A percentile compares a stretch with the other conserved stretches of the same genome.
These are phyloP conservation scores for Alentia gelatinosa DNA, from an alignment of 2,888 invertebrate genomes.

Conservation along the genomic window DNA sequence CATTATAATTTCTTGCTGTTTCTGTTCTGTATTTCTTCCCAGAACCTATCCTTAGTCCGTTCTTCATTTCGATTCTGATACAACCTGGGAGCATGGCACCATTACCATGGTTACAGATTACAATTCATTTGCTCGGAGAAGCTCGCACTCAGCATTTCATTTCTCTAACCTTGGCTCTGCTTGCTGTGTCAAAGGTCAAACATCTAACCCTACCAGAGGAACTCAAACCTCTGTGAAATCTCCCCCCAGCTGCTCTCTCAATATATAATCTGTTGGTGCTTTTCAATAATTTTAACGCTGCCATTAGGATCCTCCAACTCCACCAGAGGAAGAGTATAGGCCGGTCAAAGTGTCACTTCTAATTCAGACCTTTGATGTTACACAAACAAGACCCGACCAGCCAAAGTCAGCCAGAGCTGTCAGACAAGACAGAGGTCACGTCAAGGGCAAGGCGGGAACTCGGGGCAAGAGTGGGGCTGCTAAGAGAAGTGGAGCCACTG, in stretches of 20 bases:
- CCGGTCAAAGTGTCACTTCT: conserved; percentile 5
- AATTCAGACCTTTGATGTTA: conserved; percentile 21
- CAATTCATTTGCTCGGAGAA: background rate
- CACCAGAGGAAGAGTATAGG: background rate
- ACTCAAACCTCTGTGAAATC: background rate
- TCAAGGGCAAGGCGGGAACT: background rate
- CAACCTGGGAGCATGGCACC: background rate
- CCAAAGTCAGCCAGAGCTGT: background rate
- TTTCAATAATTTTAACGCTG: conserved; percentile 30
- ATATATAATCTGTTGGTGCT: background rate
- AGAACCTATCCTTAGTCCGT: background rate
- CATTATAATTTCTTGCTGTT: background rate
- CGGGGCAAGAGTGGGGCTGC: background rate
- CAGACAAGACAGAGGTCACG: background rate
- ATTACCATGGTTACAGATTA: background rate
- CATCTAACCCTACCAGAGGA: background rate
- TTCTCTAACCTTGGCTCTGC: background rate
- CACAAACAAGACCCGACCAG: background rate
- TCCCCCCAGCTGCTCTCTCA: no score
- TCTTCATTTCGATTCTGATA: background rate
- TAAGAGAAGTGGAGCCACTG: background rate
- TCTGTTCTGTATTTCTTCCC: background rate
- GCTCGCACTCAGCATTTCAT: background rate
- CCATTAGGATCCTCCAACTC: background rate
- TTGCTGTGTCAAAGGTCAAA: background rate